Conservation (phyloP, 2,888 invertebrate genomes). For the Lobophora halterata region DNA sequence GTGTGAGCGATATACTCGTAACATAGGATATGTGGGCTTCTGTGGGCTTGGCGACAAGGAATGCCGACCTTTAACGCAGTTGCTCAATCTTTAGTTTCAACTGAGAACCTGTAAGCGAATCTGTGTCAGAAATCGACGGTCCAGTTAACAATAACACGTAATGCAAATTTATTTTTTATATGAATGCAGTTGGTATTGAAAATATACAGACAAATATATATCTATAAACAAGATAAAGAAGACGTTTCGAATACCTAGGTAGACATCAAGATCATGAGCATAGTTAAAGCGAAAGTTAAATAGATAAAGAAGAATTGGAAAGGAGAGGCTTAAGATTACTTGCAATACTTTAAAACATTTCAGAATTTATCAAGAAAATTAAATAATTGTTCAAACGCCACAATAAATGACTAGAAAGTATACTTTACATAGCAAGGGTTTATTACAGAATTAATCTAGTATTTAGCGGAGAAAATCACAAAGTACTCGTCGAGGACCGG, state of each 20-base stretch:
- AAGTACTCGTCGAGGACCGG: constrained; percentile 11
- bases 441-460: constrained; percentile 16
- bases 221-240: too few species aligned
- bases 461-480: constrained; percentile 18
- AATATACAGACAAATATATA: too few species aligned
- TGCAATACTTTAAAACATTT: constrained; percentile 4
- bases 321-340: constrained; percentile 15
- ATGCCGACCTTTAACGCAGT: constrained; percentile 4
- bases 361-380: constrained; percentile 13
- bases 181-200: too few species aligned
- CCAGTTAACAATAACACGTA: too few species aligned
- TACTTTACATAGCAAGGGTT: constrained; percentile 12
- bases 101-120: background rate
- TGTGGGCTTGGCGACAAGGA: constrained; percentile 6
- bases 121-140: background rate
- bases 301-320: constrained; percentile 5
- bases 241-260: background rate
- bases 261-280: background rate
- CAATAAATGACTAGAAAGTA: constrained; percentile 22
- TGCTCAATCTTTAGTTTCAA: constrained; percentile 4
- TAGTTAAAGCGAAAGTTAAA: constrained; percentile 2
- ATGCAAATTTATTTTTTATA: too few species aligned
- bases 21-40: constrained; percentile 9
- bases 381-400: constrained; percentile 13
- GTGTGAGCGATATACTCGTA: constrained; percentile 15